A percentile compares a stretch with the other conserved stretches of the same genome.
phyloP scores from a whole-genome alignment of 1,140 invertebrate species.

The Drosophila mauritiana region DNA sequence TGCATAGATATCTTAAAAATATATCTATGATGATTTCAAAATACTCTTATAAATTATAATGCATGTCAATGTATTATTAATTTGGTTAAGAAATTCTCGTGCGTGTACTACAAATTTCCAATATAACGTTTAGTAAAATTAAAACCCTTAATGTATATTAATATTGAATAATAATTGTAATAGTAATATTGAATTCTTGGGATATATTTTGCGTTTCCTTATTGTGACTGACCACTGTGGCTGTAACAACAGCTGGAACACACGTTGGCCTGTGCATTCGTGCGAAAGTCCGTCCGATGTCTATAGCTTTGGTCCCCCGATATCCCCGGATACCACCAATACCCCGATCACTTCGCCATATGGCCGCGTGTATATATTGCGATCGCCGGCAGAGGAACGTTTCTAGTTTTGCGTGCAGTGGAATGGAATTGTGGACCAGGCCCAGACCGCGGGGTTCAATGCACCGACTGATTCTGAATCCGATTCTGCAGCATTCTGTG shows the following conservation, averaged over 20 bases:
- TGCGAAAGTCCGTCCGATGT: conserved; percentile 74
- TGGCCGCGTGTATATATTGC: conserved; percentile 50
- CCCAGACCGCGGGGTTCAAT: conserved; percentile 72
- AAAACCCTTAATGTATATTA: too few relatives aligned
- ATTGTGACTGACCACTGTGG: conserved; percentile 11
- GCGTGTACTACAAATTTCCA: too few relatives aligned
- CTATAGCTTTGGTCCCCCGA: conserved; percentile 15
- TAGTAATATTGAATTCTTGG: too few relatives aligned
- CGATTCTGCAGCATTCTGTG: conserved; percentile 19
- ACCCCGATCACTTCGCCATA: conserved; percentile 44
- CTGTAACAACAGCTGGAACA: conserved; percentile 37
- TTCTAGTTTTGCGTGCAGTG: conserved; percentile 75
- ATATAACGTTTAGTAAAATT: too few relatives aligned
- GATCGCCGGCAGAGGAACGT: conserved; percentile 34
- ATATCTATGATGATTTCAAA: not conserved
- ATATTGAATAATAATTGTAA: too few relatives aligned
- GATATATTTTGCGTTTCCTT: too few relatives aligned
- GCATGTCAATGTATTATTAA: too few relatives aligned
- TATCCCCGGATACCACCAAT: conserved; percentile 6
- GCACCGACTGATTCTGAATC: conserved; percentile 53
- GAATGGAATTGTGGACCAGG: conserved; percentile 59
- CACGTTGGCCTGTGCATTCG: conserved; percentile 61
- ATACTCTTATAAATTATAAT: too few relatives aligned
- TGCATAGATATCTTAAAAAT: not conserved
- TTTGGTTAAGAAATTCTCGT: too few relatives aligned